Evolutionary conservation across 2,888 invertebrate species (phyloP), one percentile per base, ranked within the genome.

Genomic region (Macrosiphum euphorbiae): DNA sequence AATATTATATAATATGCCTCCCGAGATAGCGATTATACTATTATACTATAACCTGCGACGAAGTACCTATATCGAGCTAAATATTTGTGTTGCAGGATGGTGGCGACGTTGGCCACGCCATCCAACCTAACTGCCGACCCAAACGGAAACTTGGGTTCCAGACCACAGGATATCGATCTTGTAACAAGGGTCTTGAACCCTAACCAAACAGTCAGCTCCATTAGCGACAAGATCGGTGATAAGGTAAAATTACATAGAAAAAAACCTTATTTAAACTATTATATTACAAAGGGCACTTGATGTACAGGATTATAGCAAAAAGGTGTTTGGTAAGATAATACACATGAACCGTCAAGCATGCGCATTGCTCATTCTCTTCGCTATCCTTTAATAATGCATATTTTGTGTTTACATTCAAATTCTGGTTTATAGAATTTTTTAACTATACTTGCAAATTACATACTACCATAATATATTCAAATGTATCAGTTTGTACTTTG

Each of bases 21-120:
- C 47, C 50, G 24, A 47, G 28, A 47, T 87, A 28, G n/a, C 20
- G 44, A 86, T 11, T 86, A 26, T 50, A 28, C 16, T 86, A 86
- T 26, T 86, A 41, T 47, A 50, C 44, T n/a, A 47, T 47, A 86
- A 86, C 24, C 44, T 44, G 44, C 41, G 1, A n/a, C 13, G 3
- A 35, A 47, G 28, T 24, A 78, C 52, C 41, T 35, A 35, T 35
- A 78, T 78, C 8, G 78, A 78, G 35, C 28, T 47, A 47, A 91
- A 78, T 58, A 89, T 84, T 91, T 85, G 20, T 91, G n/a, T 88
- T 67, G 3, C 86, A 94, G 93, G 85, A 90, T 94, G 93, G 90
- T 94, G 61, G 93, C 93, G 41, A 90, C 93, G 26, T 94, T 94
- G n/a, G 93, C 93, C 47, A 90, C 93, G 8, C 93, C 93, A n/a